Conservation (phyloP, 2,113 vertebrate species). For the crab-eating macaque (Macaca fascicularis) region DNA sequence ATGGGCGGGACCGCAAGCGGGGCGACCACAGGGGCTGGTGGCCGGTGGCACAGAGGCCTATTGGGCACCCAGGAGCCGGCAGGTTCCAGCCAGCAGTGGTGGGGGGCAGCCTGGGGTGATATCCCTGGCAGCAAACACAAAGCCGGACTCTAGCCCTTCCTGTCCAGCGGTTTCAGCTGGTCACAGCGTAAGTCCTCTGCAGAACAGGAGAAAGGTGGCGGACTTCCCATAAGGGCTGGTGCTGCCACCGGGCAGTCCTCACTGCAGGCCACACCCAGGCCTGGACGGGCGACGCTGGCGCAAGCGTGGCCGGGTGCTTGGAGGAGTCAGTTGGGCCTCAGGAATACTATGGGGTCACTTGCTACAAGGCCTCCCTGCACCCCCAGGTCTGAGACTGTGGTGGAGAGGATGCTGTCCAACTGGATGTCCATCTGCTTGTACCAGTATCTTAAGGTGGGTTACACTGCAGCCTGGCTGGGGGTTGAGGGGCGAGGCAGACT, state of each 20-base stretch:
- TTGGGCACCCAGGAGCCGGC: not conserved
- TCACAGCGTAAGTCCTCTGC: not conserved
- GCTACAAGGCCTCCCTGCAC: not conserved
- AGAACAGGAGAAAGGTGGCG: fast-evolving
- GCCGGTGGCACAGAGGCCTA: not conserved
- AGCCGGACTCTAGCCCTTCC: not conserved
- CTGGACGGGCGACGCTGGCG: fast-evolving
- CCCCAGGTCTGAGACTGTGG: slow-evolving; percentile 95
- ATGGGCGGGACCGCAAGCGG: not conserved
- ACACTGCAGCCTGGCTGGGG: fast-evolving
- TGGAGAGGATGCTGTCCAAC: slow-evolving; percentile 99
- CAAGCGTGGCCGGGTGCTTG: not conserved
- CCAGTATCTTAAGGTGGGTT: slow-evolving; percentile 94
- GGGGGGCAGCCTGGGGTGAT: fast-evolving
- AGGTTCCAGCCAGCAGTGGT: not conserved
- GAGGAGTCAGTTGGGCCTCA: not conserved
- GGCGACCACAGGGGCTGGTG: not conserved
- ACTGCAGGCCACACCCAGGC: not conserved
- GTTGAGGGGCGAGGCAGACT: fast-evolving
- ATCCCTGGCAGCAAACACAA: not conserved
- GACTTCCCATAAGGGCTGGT: fast-evolving
- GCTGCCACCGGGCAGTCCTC: too few species aligned
- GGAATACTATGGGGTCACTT: fast-evolving
- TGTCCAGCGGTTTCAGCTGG: not conserved
- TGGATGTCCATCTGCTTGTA: slow-evolving; percentile 99